Conservation (phyloP, 2,113 vertebrate species). For the Nothoprocta perdicaria region DNA sequence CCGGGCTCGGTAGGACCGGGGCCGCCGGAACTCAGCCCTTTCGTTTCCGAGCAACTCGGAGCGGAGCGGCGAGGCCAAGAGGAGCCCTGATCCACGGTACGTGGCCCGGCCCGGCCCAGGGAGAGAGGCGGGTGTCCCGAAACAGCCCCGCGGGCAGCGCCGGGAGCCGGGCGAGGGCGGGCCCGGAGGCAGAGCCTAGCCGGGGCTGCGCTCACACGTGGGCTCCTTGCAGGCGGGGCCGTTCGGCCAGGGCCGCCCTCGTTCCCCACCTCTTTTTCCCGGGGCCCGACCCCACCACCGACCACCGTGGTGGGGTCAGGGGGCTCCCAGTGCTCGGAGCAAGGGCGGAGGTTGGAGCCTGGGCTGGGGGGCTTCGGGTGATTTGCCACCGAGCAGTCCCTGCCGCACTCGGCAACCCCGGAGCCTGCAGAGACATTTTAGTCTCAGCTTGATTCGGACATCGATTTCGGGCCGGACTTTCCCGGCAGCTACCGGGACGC, state of each 20-base stretch:
- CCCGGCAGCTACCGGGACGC: not conserved
- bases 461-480: not conserved
- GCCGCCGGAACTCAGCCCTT: not conserved
- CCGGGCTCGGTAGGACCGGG: not conserved
- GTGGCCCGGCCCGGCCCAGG: not conserved
- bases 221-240: not conserved
- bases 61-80: not conserved
- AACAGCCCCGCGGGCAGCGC: not conserved
- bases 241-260: not conserved
- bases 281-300: not conserved
- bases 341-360: accelerated
- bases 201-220: not conserved
- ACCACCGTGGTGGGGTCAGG: not conserved
- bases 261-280: not conserved
- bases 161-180: not conserved
- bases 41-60: not conserved
- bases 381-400: too few species aligned
- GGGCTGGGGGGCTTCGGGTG: too few species aligned
- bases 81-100: not conserved
- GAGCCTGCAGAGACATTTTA: not conserved
- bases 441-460: not conserved
- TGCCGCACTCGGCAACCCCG: not conserved
- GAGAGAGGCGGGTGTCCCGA: not conserved
- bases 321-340: not conserved
- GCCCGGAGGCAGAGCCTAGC: not conserved